Conservation (phyloP, 2,888 invertebrate species). For the Boloria selene region DNA sequence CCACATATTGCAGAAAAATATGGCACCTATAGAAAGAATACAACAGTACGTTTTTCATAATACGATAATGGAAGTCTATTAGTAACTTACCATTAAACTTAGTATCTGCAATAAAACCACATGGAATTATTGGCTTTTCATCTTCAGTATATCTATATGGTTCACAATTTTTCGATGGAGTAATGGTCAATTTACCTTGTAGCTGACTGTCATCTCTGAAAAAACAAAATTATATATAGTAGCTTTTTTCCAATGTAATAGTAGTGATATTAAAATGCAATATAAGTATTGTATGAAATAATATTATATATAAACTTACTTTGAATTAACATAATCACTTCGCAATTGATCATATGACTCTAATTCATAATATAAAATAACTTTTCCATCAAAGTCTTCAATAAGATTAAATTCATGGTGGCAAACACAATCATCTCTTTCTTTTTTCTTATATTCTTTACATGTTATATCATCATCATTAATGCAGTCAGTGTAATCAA, state of each 20-base stretch:
- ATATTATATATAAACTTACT: constrained; percentile 22
- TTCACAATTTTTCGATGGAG: constrained; percentile 39
- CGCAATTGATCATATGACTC: constrained; percentile 31
- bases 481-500: constrained; percentile 28
- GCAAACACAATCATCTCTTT: constrained; percentile 13
- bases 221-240: neutral
- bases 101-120: constrained; percentile 45
- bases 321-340: constrained; percentile 30
- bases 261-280: neutral
- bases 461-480: neutral
- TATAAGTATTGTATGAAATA: neutral
- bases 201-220: constrained; percentile 44
- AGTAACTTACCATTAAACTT: constrained; percentile 43
- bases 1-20: no score
- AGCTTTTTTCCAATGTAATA: neutral
- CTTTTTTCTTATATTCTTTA: constrained; percentile 1
- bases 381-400: constrained; percentile 19
- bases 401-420: constrained; percentile 16
- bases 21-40: no score
- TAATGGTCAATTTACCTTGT: constrained; percentile 30
- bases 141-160: constrained; percentile 36
- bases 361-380: constrained; percentile 38
- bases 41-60: no score
- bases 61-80: no score
- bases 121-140: constrained; percentile 43